Base-by-base conservation (phyloP, 2,113 vertebrate species). In the Lepus europaeus region DNA sequence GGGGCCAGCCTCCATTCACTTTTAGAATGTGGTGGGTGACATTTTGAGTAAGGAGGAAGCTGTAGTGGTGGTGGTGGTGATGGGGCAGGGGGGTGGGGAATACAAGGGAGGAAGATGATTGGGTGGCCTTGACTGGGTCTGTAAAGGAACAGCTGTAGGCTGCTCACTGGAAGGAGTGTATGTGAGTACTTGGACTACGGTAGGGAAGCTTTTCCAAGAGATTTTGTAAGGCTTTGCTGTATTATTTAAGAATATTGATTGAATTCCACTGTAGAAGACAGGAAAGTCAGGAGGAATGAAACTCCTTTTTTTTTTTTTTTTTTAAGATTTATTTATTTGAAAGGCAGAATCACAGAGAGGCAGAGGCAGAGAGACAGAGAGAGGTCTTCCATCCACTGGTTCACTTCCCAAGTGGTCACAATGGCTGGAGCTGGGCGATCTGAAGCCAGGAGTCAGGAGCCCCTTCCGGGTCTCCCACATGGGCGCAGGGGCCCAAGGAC, bases 281-380 rank as follows among this genome's bases (percentile, higher is more conserved):
- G 90, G 72, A 61, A 69, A 93, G 77, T 82, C 73, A 91, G 74
- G 45, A 70, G 13, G 66, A 49, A 27, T 79, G 78, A 78, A 63
- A 88, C 31, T 45, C 45, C 45, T 45, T 45, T 33, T 33, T 33
- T 33, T 33, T 33, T 33, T 33, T 33, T 39, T 39, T 45, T 45
- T 6, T 6, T 6, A 45, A 45, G 45, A 39, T 39, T 45, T 45
- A 45, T 45, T 45, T 45, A 45, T 45, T 45, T 45, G 45, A 45
- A 45, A 45, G 45, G 45, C 45, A 45, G 45, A 45, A 45, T 45
- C 45, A 45, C 45, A 45, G 45, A 45, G 45, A 45, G 45, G 45
- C 45, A 45, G 45, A 45, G 45, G 45, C 45, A 45, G 45, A 45
- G 45, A 45, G 45, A 45, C 45, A 45, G 45, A 45, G 45, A 45